A percentile compares a stretch with the other conserved stretches of the same genome.
Evolutionary conservation across 2,113 vertebrate species (phyloP).

Genomic region (Danio rerio): DNA sequence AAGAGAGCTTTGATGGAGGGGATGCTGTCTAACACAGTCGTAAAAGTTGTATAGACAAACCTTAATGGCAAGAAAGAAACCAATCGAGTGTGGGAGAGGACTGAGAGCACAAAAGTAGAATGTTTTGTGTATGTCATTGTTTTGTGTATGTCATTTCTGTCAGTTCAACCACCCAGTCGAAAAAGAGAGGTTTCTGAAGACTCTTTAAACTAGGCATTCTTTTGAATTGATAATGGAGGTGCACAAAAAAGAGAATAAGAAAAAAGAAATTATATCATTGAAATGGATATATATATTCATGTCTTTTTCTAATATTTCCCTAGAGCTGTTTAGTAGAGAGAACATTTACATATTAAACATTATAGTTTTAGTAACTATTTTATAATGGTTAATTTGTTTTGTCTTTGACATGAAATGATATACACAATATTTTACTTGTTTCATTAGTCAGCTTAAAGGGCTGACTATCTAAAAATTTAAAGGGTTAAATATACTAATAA

Average conservation of each 20-base stretch:
- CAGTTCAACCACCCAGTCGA: neutral
- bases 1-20: constrained; percentile 58
- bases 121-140: constrained; percentile 19
- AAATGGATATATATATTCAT: no score
- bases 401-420: no score
- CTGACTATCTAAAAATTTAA: no score
- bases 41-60: constrained; percentile 32
- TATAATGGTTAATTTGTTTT: no score
- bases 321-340: no score
- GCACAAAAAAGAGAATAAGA: neutral
- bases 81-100: constrained; percentile 25
- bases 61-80: constrained; percentile 11
- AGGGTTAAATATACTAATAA: no score
- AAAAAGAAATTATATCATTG: neutral
- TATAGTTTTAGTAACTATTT: no score
- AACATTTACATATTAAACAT: no score
- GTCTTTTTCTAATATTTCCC: no score
- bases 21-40: neutral
- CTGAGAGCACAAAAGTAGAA: constrained; percentile 12
- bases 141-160: constrained; percentile 14
- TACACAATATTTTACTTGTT: no score
- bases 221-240: neutral
- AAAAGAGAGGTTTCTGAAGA: neutral
- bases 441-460: no score
- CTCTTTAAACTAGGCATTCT: neutral